Evolutionary conservation across 2,888 invertebrate species (phyloP), one percentile per base, ranked within the genome.

Genomic region (Caenorhabditis parvicauda): DNA sequence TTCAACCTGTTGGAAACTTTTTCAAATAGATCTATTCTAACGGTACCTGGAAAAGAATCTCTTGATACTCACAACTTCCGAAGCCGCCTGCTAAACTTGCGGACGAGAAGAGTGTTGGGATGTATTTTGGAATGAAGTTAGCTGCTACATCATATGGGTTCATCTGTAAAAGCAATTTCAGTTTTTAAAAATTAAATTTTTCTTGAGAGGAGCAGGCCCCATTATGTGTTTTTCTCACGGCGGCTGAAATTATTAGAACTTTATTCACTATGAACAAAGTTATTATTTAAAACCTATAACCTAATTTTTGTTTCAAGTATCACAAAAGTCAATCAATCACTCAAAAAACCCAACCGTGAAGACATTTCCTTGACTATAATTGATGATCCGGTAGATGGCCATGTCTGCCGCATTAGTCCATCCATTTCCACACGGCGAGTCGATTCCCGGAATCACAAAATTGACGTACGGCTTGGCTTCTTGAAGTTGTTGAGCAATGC

Each of bases 391-490:
- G 55, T 48, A 62, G 29, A 76, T 56, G 2, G 60, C 43, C 5
- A 56, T 43, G 19, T 54, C 67, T 27, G 42, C 65, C 9, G 59
- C 52, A n/a, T 59, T 61, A 49, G 65, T 64, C 70, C 74, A 76
- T 42, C 72, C 72, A 21, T 54, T 49, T 25, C 60, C 54, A 57
- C 76, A 76, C 35, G 76, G 76, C 12, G 73, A 67, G 12, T 72
- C 66, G 12, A 68, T 61, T 2, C 64, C 67, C 22, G 70, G 59
- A 45, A 65, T 51, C 4, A 71, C 50, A 52, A 72, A 67, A 58
- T 73, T 70, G 17, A 62, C 62, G 38, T 63, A 63, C n/a, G 59
- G 50, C 47, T 55, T 62, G 25, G 52, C 35, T 25, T 54, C 44
- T 28, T 58, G 60, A 22, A 59, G 56, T 19, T 51, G 54, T 29